Base-by-base conservation (phyloP, 1,140 invertebrate species). In the Wasmannia auropunctata region DNA sequence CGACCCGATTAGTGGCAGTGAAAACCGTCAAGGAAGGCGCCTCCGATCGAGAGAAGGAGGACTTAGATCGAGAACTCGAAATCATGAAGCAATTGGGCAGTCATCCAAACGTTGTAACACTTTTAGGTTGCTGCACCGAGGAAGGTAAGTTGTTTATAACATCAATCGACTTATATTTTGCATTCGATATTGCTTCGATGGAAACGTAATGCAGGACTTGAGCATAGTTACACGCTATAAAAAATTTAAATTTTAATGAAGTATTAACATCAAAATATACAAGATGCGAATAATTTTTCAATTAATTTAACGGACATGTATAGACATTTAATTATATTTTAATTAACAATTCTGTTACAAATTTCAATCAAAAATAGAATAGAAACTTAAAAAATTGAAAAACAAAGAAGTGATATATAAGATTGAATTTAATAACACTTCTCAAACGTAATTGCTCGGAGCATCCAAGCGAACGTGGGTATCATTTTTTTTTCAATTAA, bases 11-110 rank as follows among this genome's bases (percentile, higher is more conserved):
- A 60, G 97, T 98, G n/a, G 97, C 97, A 1, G 97, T 98, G 0
- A 98, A 98, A 94, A 97, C 97, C 0, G 97, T 97, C 54, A 97
- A 98, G 92, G 97, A 97, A 86, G 96, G 96, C 58, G 97, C 97
- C 7, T 96, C 96, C 4, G 96, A 96, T 85, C 96, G 97, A 85
- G 97, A 98, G 90, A 97, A 97, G 91, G 97, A 98, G 85, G 98
- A 98, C 91, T 95, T 98, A 43, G 95, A 98, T 37, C 96, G 97
- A 22, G 97, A 98, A 91, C 96, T 98, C 74, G 96, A 96, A 89
- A 97, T 98, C 75, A 98, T 98, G 98, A 97, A 98, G 93, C 97
- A 97, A 91, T 96, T 98, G 56, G 98, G 98, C 51, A 97, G 97
- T 11, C 98, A 98, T 96, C 97, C 97, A 6, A 98, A 98, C 94